Evolutionary conservation across 2,113 vertebrate species (phyloP), one percentile per base, ranked within the genome.

Genomic region (Fukomys damarensis): DNA sequence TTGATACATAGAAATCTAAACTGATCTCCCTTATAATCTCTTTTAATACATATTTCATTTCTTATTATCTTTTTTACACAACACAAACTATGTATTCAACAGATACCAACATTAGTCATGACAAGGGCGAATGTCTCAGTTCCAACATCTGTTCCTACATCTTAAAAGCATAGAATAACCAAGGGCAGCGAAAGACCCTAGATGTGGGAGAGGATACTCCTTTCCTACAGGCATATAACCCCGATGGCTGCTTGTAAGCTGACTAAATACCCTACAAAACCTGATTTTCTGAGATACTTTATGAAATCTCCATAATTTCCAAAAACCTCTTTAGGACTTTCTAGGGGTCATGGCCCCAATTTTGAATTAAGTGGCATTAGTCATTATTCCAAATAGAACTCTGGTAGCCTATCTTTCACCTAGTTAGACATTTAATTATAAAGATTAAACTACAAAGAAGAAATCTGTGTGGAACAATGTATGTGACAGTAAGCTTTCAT

Each of bases 381-480:
- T 92, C 77, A 93, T 95, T 96, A 95, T 92, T 96, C 85, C 93
- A 91, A 96, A 95, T 58, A 93, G 87, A 97, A 95, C 24, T 87
- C 46, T 68, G n/a, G 63, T 95, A 91, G 63, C 54, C 82, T 93
- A 63, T 97, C 93, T 96, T 85, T 87, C 87, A 92, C 93, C 87
- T 92, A 95, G 70, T 96, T 86, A 94, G 92, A 91, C 12, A 70
- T 94, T 97, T 97, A 97, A 97, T 97, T 97, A 92, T 88, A 86
- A 93, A 96, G 90, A 97, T 97, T 97, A 98, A 97, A 90, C 90
- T 84, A 95, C 76, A 96, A 96, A 95, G 84, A 93, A 93, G 63
- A 95, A 97, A 92, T 96, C 63, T 81, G 26, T 68, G 46, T 84
- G 76, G 85, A 96, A 98, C 96, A 97, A 95, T 92, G 90, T 85